Base-by-base conservation (phyloP, 2,113 vertebrate genomes). In the Tychaedon coryphoeus region DNA sequence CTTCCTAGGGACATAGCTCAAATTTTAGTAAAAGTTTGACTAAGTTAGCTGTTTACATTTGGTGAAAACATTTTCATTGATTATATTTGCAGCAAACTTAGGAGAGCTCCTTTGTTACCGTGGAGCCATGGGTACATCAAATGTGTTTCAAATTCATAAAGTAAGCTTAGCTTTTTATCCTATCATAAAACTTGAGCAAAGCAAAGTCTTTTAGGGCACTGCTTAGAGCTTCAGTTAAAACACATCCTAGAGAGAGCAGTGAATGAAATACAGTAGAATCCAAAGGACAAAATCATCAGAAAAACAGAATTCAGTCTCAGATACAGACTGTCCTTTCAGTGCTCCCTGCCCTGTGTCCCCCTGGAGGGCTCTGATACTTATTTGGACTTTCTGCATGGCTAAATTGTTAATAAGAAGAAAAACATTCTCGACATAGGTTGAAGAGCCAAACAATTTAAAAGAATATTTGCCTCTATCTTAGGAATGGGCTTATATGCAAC, bases 331-430 rank as follows among this genome's bases (percentile, higher is more conserved):
- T 78, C 38, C 33, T 91, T 86, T 77, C 42, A 48, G 22, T 53
- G 28, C 24, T 87, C 43, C 8, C 5, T 61, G n/a, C 4, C 31
- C 13, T 14, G 2, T 14, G 7, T 5, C 1, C 5, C 2, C 6
- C 5, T 26, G 0, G 2, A 71, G 47, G 47, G 14, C 28, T 82
- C 25, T 36, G 65, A 42, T 90, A 82, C 29, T 75, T 53, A 40
- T 79, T 79, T 91, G n/a, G 29, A 79, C 16, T 86, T 79, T 72
- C 58, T 83, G 40, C n/a, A 47, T 58, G 57, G 28, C 19, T 56
- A 33, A 79, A 58, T 53, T 50, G 40, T 66, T 71, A 43, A 53
- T 34, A 77, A 84, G 4, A 70, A 77, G 19, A 64, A 53, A 65
- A 88, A 17, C 9, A 50, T 40, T 40, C 24, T 80, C 6, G 8